These are phyloP conservation scores for Psittacula derbiana DNA, from an alignment of 2,797 vertebrate genomes.

Conservation along the genomic window DNA sequence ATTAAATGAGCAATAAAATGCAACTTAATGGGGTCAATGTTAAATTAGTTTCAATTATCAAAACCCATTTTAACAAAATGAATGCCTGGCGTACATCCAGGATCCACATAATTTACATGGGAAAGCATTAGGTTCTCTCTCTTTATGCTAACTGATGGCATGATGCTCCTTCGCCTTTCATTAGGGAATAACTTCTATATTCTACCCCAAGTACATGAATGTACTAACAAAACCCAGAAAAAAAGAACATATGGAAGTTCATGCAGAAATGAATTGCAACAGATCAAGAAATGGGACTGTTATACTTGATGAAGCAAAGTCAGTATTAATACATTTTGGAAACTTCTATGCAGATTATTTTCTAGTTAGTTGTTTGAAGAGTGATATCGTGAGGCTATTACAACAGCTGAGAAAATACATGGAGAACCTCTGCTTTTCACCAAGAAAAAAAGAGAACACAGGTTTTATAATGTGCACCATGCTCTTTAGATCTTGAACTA, in stretches of 20 bases:
- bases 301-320: not conserved
- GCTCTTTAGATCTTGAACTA: not conserved
- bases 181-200: not conserved
- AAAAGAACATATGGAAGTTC: not conserved
- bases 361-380: not conserved
- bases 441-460: not conserved
- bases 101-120: not conserved
- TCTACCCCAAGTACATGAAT: not conserved
- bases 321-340: not conserved
- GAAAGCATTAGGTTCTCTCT: not conserved
- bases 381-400: rapidly evolving
- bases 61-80: conserved; percentile 43
- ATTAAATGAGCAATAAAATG: conserved; percentile 59
- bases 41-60: conserved; percentile 59
- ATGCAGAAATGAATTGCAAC: not conserved
- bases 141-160: not conserved
- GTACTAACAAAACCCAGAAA: not conserved
- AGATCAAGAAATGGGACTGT: not conserved
- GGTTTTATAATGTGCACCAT: rapidly evolving
- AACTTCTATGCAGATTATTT: not conserved
- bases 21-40: conserved; percentile 38
- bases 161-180: not conserved
- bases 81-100: conserved; percentile 27
- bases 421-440: not conserved
- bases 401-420: not conserved